Base-by-base conservation (phyloP, 2,113 vertebrate genomes). In the Dolichotis patagonum region DNA sequence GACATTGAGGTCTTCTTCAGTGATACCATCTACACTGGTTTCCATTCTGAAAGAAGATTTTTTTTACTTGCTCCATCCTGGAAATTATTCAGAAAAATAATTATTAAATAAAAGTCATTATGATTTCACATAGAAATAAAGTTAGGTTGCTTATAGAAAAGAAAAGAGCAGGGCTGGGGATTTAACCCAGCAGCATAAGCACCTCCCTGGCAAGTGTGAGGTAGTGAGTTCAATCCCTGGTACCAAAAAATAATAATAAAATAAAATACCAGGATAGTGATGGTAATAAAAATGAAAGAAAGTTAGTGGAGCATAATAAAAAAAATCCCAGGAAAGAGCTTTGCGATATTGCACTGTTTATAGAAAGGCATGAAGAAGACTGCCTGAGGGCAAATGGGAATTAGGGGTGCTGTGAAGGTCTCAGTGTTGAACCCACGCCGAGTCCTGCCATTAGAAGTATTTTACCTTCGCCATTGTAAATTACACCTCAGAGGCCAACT, bases 41-140 rank as follows among this genome's bases (percentile, higher is more conserved):
- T 32, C 7, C 6, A 38, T 30, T 81, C 19, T n/a, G 24, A 60
- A 90, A 83, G 71, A 60, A 88, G 85, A 30, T 1, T 20, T 97
- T 89, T 41, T 7, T 49, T 60, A 41, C 3, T 95, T 41, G 52
- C 95, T 19, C 86, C 35, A 19, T 4, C 13, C 75, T 19, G 14
- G 30, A 14, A 80, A 75, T 19, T 71, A 58, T 52, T 85, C 41
- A 90, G 63, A 28, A 94, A 54, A 84, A 77, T 0, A 63, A 88
- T 56, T 24, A 35, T 73, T 71, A 62, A 63, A 16, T 69, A 62
- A 82, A 43, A 92, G 28, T 87, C 9, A n/a, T 56, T 22, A 89
- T 60, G 52, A 38, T 52, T 78, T 78, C n/a, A 71, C 83, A 65
- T 2, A 78, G 49, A 95, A 87, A 87, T 83, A 38, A 93, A 92